Evolutionary conservation across 1,140 invertebrate genomes (phyloP), one percentile per base, ranked within the genome.

Genomic region (Drosophila grimshawi): DNA sequence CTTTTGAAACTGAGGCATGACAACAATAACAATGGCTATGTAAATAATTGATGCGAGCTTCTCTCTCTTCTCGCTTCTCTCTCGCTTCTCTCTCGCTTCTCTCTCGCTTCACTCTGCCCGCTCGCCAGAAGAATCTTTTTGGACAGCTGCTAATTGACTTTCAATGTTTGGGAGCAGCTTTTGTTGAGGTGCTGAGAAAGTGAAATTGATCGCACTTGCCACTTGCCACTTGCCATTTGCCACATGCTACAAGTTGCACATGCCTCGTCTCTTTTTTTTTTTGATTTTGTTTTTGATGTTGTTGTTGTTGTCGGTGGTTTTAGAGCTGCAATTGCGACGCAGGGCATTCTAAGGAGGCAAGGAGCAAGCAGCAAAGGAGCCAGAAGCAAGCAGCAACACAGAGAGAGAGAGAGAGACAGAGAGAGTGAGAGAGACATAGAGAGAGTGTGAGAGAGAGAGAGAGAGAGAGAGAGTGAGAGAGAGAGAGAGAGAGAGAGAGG

Each of bases 71-170:
- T 27, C 10, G 19, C 2, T n/a, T 30, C 5, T 7, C 5, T 8
- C 2, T 37, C 29, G 43, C 56, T 5, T 37, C 57, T 49, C 32
- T 56, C 39, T 33, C 49, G 8, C 19, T 4, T 5, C 43, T 6
- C 3, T 32, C 7, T 27, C 11, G 3, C 6, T 43, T 11, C 6
- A 4, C 2, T 5, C 43, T 7, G 37, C 48, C 19, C 19, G 19
- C 19, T 19, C 19, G 2, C 19, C 27, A 61, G 74, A 63, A 88
- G 83, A 88, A 89, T 88, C 77, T 80, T 80, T 81, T 74, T 51
- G 66, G 73, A 65, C 77, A 80, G 66, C 74, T 64, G 83, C 83
- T 88, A 88, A 88, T 88, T 88, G 83, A 88, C 83, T 88, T 88
- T 88, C 85, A 88, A 83, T 88, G 83, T 88, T 78, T 64, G 81